These are phyloP conservation scores for Erythrolamprus reginae DNA, from an alignment of 2,113 vertebrate genomes.

Conservation along the genomic window DNA sequence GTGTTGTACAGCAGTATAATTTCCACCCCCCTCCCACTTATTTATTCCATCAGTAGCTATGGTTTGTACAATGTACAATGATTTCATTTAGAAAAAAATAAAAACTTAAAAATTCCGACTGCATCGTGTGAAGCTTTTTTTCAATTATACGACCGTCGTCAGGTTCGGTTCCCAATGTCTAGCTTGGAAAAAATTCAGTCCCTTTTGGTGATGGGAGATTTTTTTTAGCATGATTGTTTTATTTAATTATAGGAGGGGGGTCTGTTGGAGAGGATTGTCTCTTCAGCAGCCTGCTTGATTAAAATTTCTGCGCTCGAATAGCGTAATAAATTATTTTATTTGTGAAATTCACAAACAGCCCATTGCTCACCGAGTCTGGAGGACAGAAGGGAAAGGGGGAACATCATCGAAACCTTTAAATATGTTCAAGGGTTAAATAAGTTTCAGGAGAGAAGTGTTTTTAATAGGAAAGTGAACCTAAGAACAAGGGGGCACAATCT, in stretches of 20 bases:
- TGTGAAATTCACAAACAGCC: neutral
- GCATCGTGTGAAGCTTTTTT: conserved; percentile 43
- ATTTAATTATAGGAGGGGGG: neutral
- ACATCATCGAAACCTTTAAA: no score
- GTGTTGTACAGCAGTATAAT: conserved; percentile 91
- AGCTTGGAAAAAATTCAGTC: neutral
- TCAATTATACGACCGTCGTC: neutral
- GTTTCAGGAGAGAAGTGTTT: no score
- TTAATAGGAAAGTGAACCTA: no score
- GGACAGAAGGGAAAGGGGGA: no score
- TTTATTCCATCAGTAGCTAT: conserved; percentile 98
- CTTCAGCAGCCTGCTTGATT: no score
- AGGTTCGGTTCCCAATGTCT: neutral
- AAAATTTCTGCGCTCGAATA: neutral
- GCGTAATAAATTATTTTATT: neutral
- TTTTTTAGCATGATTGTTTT: neutral
- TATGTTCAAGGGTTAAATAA: no score
- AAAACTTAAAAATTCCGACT: conserved; percentile 67
- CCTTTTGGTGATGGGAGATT: accelerated
- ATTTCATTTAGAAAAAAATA: conserved; percentile 79
- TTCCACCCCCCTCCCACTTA: conserved; percentile 80
- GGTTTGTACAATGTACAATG: conserved; percentile 94
- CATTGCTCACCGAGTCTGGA: neutral
- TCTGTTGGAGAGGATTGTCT: neutral
- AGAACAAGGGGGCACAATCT: no score